phyloP scores from a whole-genome alignment of 2,888 invertebrate species.

The Hirtodrosophila cameraria region DNA sequence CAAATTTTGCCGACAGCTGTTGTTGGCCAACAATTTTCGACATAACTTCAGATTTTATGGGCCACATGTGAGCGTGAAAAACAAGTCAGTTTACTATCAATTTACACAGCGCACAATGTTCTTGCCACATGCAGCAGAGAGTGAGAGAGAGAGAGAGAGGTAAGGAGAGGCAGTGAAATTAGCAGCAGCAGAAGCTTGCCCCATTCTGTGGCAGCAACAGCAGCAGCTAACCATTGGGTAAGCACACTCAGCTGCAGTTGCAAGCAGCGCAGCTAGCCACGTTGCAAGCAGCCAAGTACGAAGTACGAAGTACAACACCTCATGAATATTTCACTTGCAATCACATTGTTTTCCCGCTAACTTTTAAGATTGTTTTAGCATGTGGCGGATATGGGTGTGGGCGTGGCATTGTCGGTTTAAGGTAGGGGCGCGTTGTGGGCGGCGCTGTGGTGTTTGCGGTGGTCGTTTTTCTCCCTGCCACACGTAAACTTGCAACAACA shows the following conservation, averaged over 20 bases:
- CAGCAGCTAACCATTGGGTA: conserved; percentile 7
- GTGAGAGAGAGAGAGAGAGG: no score
- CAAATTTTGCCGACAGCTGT: conserved; percentile 73
- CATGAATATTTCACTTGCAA: conserved; percentile 81
- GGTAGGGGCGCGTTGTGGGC: conserved; percentile 32
- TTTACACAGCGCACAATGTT: conserved; percentile 41
- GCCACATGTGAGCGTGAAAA: conserved; percentile 63
- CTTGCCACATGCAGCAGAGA: conserved; percentile 13
- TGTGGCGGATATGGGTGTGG: conserved; percentile 73
- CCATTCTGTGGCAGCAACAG: no score
- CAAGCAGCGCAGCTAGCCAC: conserved; percentile 31
- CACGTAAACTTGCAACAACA: conserved; percentile 67
- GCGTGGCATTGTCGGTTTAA: conserved; percentile 41
- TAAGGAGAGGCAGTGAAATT: conserved; percentile 63
- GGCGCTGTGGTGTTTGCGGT: background rate
- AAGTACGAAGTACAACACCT: conserved; percentile 39
- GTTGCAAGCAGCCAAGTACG: conserved; percentile 26
- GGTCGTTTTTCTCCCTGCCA: conserved; percentile 30
- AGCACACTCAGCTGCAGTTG: conserved; percentile 31
- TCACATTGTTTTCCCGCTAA: conserved; percentile 80
- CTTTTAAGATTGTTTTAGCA: conserved; percentile 78
- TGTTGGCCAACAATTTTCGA: conserved; percentile 62
- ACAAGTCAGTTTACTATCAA: conserved; percentile 66
- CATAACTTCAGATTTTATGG: conserved; percentile 74
- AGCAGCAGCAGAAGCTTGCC: conserved; percentile 58